Base-by-base conservation (phyloP, 2,888 invertebrate species). In the Andrena marginata region DNA sequence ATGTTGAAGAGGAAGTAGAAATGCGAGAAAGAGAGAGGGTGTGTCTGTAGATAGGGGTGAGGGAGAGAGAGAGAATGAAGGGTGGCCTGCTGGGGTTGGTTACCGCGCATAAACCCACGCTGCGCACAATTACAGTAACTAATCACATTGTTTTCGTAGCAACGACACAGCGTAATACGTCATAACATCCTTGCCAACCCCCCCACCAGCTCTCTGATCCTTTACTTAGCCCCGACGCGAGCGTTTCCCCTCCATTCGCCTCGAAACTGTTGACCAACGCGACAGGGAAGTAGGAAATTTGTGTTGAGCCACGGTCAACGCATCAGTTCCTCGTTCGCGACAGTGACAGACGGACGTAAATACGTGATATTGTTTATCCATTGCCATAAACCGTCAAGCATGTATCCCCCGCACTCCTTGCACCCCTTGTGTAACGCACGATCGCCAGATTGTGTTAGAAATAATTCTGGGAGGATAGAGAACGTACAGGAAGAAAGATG, bases 131-230 rank as follows among this genome's bases (percentile, higher is more conserved):
- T 91, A 87, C 87, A 82, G 89, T 89, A 90, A 91, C 89, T 91
- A 91, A 91, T 91, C 90, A 86, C 90, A 89, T 91, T 91, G 92
- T 92, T 91, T 91, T 91, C 91, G 86, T 89, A 89, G 88, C 84
- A 87, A 86, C 80, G 86, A 84, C 84, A 85, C 86, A 83, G 82
- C 72, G 86, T 90, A 90, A 91, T 91, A 90, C 89, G 88, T 92
- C 89, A 90, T 91, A 91, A 90, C 89, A 89, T 90, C 77, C 85
- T 79, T 80, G 82, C 85, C 77, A 81, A 70, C 56, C 72, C 35
- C 42, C 67, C 74, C 73, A 48, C 51, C 73, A 79, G 65, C 72
- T 69, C 60, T 73, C 76, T 80, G 80, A 86, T 84, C 80, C 85
- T 82, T 80, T 78, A 72, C 77, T 83, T 84, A 77, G 75, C 20